phyloP scores from a whole-genome alignment of 2,797 vertebrate genomes.

The Pygocentrus nattereri region DNA sequence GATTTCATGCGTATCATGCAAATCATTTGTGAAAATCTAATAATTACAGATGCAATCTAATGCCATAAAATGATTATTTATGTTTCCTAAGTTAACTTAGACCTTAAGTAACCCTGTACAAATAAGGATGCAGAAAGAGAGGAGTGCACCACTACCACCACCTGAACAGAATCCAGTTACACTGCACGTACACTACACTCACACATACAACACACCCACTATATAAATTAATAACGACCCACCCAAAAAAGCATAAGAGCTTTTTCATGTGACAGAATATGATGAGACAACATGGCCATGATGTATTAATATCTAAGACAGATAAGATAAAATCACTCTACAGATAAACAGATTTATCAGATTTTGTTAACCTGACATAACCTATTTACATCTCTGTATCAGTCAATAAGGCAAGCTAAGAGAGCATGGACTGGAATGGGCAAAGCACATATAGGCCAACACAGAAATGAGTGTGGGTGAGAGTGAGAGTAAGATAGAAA shows the following conservation, averaged over 20 bases:
- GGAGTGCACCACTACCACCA: conserved; percentile 19
- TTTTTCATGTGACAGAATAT: conserved; percentile 4
- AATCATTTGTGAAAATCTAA: not conserved
- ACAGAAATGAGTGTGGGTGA: conserved; percentile 58
- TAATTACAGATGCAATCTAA: not conserved
- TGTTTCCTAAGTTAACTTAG: not conserved
- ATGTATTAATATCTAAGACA: not conserved
- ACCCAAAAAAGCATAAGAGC: conserved; percentile 32
- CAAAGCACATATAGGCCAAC: conserved; percentile 66
- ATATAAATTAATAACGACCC: conserved; percentile 18
- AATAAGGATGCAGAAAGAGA: conserved; percentile 31
- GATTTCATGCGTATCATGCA: too few species aligned
- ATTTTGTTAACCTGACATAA: not conserved
- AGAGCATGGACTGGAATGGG: conserved; percentile 61
- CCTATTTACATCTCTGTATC: not conserved
- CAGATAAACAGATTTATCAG: not conserved
- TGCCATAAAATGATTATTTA: not conserved
- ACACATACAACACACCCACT: conserved; percentile 17
- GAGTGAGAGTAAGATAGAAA: conserved; percentile 29
- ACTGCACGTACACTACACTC: conserved; percentile 27
- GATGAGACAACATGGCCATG: not conserved
- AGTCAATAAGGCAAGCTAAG: conserved; percentile 16
- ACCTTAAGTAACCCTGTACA: not conserved
- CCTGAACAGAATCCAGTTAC: conserved; percentile 24
- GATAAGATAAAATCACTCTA: not conserved